Percentiles rank a stretch among this genome's conserved stretches.
Evolutionary conservation across 2,113 vertebrate genomes (phyloP).

Genomic region (Callaeas wilsoni): DNA sequence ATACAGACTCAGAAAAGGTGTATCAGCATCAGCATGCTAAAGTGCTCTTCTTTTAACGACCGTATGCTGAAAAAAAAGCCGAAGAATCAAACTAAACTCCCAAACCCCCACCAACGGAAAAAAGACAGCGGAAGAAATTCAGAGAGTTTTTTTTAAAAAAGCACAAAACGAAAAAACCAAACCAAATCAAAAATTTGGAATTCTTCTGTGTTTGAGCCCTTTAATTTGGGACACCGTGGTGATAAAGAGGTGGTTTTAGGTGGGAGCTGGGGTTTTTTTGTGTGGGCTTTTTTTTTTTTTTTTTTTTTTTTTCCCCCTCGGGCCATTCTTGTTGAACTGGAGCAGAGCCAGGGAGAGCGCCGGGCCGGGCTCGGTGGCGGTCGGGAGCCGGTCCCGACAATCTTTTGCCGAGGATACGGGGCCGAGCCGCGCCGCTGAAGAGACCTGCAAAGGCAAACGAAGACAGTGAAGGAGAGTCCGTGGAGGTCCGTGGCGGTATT

Average conservation of each 20-base stretch:
- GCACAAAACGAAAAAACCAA: not conserved
- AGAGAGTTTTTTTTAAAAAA: not conserved
- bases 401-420: not conserved
- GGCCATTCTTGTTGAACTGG: not conserved
- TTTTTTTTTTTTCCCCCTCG: accelerated
- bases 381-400: not conserved
- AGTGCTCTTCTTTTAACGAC: not conserved
- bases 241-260: not conserved
- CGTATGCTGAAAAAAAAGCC: not conserved
- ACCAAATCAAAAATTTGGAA: not conserved
- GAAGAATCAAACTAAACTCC: not conserved
- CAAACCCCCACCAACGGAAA: not conserved
- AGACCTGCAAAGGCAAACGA: not conserved
- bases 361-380: accelerated
- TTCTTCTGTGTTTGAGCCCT: not conserved
- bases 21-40: not conserved
- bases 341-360: not conserved
- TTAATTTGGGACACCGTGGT: not conserved
- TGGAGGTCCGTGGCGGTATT: not conserved
- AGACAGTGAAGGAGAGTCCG: not conserved
- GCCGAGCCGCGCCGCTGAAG: not conserved
- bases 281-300: accelerated
- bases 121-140: not conserved
- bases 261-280: no score
- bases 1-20: not conserved